Evolutionary conservation across 2,888 invertebrate species (phyloP), one percentile per base, ranked within the genome.

Genomic region (Diaperis boleti): DNA sequence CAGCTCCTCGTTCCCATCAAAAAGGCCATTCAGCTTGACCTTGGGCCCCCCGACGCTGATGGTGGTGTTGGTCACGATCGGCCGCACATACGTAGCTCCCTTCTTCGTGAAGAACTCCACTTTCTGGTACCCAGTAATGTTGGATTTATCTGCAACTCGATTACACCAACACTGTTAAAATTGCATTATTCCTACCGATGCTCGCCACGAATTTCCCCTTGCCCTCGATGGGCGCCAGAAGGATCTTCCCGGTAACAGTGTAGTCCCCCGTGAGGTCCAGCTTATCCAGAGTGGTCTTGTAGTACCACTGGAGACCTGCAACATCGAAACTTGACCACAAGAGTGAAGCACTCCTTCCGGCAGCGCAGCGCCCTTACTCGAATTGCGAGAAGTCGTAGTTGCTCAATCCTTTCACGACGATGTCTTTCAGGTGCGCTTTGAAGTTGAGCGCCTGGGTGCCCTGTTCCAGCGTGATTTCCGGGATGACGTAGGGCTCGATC

Each of bases 191-290:
- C 33, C 11, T 33, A 76, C 76, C 74, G 39, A 76, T 70, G 41
- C 68, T 62, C 4, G 74, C 75, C 8, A 47, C 61, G 39, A 76
- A 76, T 35, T 47, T 70, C 13, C 76, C 76, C 10, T 55, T 62
- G 20, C 76, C 76, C 59, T 68, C 68, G 26, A 76, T 74, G 0
- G 76, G 76, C 6, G 74, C 77, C 1, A 79, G 55, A n/a, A 79
- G 62, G 39, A 79, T 69, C 62, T 70, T 72, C 13, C 79, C 79
- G 15, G 59, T 71, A 0, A 79, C 71, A n/a, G 66, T 72, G 52
- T 77, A 78, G 31, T 72, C 67, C 0, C 77, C 78, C 33, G 68
- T 67, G 31, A 79, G 42, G 2, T 52, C 33, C 33, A 78, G 33
- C 6, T 60, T 17, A 3, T 68, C 56, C n/a, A 76, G 65, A 4